phyloP scores from a whole-genome alignment of 2,797 vertebrate species.

The Myiotriccus ornatus region DNA sequence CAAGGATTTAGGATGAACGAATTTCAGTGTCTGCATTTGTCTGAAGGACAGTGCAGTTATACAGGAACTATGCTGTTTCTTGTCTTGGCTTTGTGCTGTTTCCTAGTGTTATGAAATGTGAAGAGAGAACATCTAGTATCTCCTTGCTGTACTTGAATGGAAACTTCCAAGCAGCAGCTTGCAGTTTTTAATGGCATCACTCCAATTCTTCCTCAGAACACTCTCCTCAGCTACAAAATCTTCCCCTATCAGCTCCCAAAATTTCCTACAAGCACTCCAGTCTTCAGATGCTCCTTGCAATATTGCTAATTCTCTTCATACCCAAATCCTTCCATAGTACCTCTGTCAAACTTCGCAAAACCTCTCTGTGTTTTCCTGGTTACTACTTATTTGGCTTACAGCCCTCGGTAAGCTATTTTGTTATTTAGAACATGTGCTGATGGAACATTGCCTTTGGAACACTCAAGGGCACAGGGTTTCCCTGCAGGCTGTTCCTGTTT shows the following conservation, averaged over 20 bases:
- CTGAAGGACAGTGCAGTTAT: neutral
- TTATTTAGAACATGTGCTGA: neutral
- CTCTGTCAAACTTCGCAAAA: neutral
- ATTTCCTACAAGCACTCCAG: neutral
- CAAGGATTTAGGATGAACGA: neutral
- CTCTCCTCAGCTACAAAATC: neutral
- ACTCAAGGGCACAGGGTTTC: neutral
- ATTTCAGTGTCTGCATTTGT: neutral
- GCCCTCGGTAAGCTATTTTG: neutral
- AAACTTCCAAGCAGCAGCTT: neutral
- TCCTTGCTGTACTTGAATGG: neutral
- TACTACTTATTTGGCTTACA: neutral
- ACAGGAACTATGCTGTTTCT: neutral
- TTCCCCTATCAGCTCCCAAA: neutral
- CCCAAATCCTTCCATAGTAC: neutral
- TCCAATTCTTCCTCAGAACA: neutral
- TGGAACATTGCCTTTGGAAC: neutral
- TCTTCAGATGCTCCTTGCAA: neutral
- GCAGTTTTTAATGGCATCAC: neutral
- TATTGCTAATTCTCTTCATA: neutral
- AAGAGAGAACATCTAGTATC: neutral
- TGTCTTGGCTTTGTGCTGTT: neutral
- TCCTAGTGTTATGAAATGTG: neutral
- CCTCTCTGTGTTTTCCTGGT: neutral
- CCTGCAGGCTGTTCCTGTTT: neutral